These are phyloP conservation scores for Distichodus sexfasciatus DNA, from an alignment of 2,797 vertebrate species.

Conservation along the genomic window DNA sequence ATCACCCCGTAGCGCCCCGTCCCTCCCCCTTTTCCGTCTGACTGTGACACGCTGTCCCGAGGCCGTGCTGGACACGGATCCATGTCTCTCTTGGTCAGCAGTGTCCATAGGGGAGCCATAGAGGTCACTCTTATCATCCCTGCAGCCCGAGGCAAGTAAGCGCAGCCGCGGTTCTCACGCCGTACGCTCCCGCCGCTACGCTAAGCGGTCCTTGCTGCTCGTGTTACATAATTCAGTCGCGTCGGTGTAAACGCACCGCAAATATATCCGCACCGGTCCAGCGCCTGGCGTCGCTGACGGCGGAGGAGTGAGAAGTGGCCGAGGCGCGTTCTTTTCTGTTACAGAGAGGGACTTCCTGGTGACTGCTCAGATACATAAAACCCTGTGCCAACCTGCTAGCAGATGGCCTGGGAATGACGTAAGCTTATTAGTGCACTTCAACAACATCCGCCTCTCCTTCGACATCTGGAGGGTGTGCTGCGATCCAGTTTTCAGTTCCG, in stretches of 20 bases:
- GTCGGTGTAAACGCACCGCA: constrained; percentile 31
- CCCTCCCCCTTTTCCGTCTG: constrained; percentile 11
- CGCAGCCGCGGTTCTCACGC: constrained; percentile 26
- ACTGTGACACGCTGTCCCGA: constrained; percentile 10
- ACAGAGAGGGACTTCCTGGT: constrained; percentile 51
- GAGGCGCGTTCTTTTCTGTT: constrained; percentile 43
- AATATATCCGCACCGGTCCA: constrained; percentile 33
- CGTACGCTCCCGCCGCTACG: background rate
- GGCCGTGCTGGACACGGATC: background rate
- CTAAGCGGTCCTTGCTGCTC: constrained; percentile 10
- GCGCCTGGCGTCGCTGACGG: constrained; percentile 17
- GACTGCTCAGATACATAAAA: constrained; percentile 37
- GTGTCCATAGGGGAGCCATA: background rate
- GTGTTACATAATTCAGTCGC: constrained; percentile 16
- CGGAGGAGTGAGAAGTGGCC: constrained; percentile 1
- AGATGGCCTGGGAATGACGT: constrained; percentile 49
- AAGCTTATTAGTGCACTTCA: constrained; percentile 43
- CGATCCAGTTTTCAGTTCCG: constrained; percentile 28
- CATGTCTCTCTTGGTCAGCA: constrained; percentile 23
- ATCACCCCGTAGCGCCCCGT: too few relatives aligned
- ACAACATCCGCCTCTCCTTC: constrained; percentile 29
- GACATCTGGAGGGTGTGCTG: constrained; percentile 36
- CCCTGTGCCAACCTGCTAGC: constrained; percentile 46
- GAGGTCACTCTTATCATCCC: constrained; percentile 28
- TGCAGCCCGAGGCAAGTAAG: constrained; percentile 22